Base-by-base conservation (phyloP, 2,113 vertebrate genomes). In the Potamarius usumacintae region DNA sequence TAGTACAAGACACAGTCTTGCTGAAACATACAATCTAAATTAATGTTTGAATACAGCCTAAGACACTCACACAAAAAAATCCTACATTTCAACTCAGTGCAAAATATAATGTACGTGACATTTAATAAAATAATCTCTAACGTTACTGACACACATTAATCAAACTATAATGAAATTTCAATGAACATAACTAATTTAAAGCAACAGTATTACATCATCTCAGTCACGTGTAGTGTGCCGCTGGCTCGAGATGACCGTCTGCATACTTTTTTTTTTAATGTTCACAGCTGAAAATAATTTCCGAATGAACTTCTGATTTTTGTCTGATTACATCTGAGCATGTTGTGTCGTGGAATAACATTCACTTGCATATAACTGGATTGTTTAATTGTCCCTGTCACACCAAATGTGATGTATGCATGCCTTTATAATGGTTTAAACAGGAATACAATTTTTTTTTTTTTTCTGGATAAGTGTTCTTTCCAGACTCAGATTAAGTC, bases 11-110 rank as follows among this genome's bases (percentile, higher is more conserved):
- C 88, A 84, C 86, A 71, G 90, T 71, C 89, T 84, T 87, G 87
- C 87, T 89, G 50, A 60, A 87, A 90, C 87, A 63, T 91, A 92
- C 90, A 91, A 91, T 92, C 86, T 86, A 91, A 92, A 84, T 77
- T 22, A 91, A 90, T 82, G 67, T 76, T 82, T 62, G 83, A 90
- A 82, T 82, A 81, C 76, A 91, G 85, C 60, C 84, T 88, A 85
- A 91, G 74, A 88, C 85, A 91, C 85, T 80, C 80, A 88, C 85
- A 90, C 87, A 50, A 88, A 22, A 88, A 22, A 82, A 42, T 85
- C 53, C 67, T 77, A 86, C 69, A 87, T 78, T 83, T 91, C 34
- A 89, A 91, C 88, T 80, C 77, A 89, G 83, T 91, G 85, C 88
- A 88, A 91, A 90, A 89, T 86, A 48, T 69, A 85, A 83, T 79